Percentiles rank a stretch among this genome's conserved stretches.
Conservation (phyloP, 2,113 vertebrate genomes). For the Empidonax alnorum region DNA sequence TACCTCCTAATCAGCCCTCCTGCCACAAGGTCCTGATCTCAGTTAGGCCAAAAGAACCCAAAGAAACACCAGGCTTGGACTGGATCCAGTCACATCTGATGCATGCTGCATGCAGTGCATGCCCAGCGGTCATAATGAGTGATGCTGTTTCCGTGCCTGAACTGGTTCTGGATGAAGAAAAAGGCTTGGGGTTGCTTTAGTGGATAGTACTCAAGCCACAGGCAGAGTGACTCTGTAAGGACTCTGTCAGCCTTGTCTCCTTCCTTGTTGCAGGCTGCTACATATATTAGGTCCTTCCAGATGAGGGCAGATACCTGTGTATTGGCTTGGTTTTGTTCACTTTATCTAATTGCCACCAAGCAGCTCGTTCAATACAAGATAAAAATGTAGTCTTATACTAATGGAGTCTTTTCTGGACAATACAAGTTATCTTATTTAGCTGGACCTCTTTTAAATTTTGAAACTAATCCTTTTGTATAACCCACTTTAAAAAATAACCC, state of each 20-base stretch:
- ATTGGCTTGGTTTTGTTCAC: background rate
- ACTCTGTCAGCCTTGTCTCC: accelerated
- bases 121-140: accelerated
- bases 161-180: background rate
- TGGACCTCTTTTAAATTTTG: background rate
- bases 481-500: background rate
- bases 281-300: background rate
- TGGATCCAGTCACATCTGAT: background rate
- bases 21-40: background rate
- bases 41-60: background rate
- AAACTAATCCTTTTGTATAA: background rate
- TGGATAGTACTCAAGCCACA: background rate
- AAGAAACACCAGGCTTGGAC: background rate
- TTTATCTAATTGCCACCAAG: background rate
- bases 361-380: background rate
- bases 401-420: background rate
- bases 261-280: background rate
- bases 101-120: background rate
- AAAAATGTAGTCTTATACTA: background rate
- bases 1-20: background rate
- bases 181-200: background rate
- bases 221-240: background rate
- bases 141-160: background rate
- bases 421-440: background rate
- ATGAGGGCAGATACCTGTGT: background rate